These are phyloP conservation scores for Acanthaster planci DNA, from an alignment of 35 echinoderm and acorn worm species.

Conservation along the genomic window DNA sequence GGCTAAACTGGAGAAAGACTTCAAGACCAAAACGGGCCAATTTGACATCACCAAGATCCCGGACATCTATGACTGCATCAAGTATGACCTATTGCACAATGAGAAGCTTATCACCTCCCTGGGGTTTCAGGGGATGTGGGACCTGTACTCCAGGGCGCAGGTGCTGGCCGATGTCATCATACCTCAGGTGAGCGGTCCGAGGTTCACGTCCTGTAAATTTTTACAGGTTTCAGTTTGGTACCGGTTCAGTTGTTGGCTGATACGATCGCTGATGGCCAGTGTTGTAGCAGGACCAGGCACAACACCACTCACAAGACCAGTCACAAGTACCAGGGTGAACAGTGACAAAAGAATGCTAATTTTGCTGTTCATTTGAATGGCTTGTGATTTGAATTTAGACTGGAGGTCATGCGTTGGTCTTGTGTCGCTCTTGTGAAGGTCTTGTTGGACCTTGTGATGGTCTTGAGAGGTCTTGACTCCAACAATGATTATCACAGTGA, in stretches of 20 bases:
- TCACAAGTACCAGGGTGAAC: no score
- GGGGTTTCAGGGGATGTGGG: constrained; percentile 74
- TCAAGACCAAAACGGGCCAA: constrained; percentile 75
- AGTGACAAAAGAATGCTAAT: no score
- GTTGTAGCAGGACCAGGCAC: no score
- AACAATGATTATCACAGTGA: no score
- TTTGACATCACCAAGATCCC: constrained; percentile 99
- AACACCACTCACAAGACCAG: no score
- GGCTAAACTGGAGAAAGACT: constrained; percentile 96
- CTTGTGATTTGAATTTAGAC: no score
- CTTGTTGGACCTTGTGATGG: no score
- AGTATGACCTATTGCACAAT: constrained; percentile 93
- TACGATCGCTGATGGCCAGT: no score
- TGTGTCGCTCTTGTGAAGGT: no score
- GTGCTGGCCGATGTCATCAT: constrained; percentile 88
- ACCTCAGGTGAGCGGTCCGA: constrained; percentile 69
- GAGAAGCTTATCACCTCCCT: constrained; percentile 48
- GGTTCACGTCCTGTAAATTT: neutral
- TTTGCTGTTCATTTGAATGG: no score
- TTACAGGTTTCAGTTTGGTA: neutral
- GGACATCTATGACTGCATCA: constrained; percentile 99
- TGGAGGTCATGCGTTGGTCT: no score
- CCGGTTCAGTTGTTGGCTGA: neutral
- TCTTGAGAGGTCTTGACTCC: no score
- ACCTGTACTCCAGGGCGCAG: constrained; percentile 81